Conservation (phyloP, 2,797 vertebrate species). For the Sus cebifrons region DNA sequence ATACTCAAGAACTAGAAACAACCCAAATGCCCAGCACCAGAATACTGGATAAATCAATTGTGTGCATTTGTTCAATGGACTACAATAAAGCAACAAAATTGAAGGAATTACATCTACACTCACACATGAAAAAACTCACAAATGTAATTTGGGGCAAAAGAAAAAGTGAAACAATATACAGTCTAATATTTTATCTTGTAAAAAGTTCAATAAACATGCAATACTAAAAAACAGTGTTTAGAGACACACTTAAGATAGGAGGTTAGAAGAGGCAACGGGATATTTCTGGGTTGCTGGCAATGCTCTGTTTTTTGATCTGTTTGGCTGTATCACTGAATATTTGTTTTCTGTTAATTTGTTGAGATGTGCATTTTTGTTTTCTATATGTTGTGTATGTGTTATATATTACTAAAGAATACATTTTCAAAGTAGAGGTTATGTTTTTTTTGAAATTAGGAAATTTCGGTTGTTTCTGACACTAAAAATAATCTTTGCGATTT, state of each 20-base stretch:
- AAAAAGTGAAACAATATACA: neutral
- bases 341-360: neutral
- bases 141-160: neutral
- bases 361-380: neutral
- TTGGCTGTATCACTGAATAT: neutral
- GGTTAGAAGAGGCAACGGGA: neutral
- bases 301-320: neutral
- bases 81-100: neutral
- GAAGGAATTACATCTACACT: neutral
- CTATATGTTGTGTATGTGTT: neutral
- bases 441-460: neutral
- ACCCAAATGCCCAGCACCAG: neutral
- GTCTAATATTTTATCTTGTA: neutral
- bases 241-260: neutral
- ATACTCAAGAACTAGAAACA: neutral
- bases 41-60: neutral
- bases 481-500: neutral
- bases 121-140: neutral
- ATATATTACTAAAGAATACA: neutral
- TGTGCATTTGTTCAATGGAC: neutral
- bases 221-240: neutral
- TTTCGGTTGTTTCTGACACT: neutral
- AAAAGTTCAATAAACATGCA: neutral
- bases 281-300: neutral
- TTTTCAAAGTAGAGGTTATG: neutral